A percentile compares a stretch with the other conserved stretches of the same genome.
phyloP scores from a whole-genome alignment of 1,140 invertebrate genomes.

The Drosophila sechellia region DNA sequence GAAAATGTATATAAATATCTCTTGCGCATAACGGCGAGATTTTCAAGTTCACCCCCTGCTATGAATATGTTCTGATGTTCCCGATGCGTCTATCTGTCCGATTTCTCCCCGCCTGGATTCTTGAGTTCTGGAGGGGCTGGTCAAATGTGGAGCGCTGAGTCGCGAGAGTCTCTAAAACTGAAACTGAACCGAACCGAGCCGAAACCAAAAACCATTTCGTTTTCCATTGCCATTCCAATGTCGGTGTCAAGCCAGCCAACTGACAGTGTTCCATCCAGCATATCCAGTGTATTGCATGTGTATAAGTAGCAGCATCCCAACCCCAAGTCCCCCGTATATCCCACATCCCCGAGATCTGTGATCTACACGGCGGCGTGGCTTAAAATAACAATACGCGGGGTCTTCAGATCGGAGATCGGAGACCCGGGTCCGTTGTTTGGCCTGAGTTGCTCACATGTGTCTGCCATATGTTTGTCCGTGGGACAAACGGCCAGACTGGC shows the following conservation, averaged over 20 bases:
- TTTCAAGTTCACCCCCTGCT: slow-evolving; percentile 81
- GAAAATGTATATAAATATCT: slow-evolving; percentile 55
- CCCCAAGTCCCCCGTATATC: background rate
- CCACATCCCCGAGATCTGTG: slow-evolving; percentile 3
- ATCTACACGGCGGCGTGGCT: slow-evolving; percentile 33
- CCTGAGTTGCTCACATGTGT: slow-evolving; percentile 59
- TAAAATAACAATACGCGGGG: slow-evolving; percentile 59
- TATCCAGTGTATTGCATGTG: background rate
- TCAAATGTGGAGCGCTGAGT: slow-evolving; percentile 39
- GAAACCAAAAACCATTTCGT: slow-evolving; percentile 24
- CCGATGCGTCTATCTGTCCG: background rate
- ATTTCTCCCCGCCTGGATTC: background rate
- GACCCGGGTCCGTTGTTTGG: slow-evolving; percentile 31
- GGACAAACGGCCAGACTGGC: slow-evolving; percentile 58
- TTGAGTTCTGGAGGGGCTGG: slow-evolving; percentile 26
- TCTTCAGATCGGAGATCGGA: slow-evolving; percentile 19
- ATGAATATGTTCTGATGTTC: slow-evolving; percentile 15
- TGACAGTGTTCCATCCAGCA: slow-evolving; percentile 38
- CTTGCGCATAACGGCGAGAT: slow-evolving; percentile 50
- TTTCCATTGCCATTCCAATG: slow-evolving; percentile 6
- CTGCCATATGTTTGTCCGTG: slow-evolving; percentile 78
- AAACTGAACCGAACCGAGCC: background rate
- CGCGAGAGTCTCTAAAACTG: slow-evolving; percentile 10
- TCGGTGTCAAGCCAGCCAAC: slow-evolving; percentile 32
- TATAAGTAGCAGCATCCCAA: background rate